phyloP scores from a whole-genome alignment of 2,797 vertebrate genomes.

The Chelon labrosus region DNA sequence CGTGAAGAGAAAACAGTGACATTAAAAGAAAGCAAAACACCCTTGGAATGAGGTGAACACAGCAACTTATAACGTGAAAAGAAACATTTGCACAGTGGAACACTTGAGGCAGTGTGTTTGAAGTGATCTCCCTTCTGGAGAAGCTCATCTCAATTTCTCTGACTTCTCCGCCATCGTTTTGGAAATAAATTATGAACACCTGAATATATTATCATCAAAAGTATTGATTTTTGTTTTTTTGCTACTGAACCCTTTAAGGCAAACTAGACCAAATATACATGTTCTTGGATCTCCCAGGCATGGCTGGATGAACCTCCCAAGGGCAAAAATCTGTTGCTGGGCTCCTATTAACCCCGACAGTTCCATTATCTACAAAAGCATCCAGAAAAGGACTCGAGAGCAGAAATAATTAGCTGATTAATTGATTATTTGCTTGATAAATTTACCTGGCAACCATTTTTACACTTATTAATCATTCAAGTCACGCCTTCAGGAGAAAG shows the following conservation, averaged over 20 bases:
- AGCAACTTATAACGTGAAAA: conserved; percentile 21
- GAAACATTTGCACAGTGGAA: conserved; percentile 12
- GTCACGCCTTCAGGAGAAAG: not conserved
- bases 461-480: not conserved
- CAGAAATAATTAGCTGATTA: not conserved
- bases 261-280: not conserved
- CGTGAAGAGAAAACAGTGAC: conserved; percentile 9
- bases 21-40: conserved; percentile 1
- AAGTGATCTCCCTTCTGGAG: conserved; percentile 16
- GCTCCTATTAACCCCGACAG: not conserved
- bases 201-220: conserved; percentile 2
- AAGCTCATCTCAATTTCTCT: conserved; percentile 9
- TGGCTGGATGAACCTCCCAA: not conserved
- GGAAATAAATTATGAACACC: conserved; percentile 19
- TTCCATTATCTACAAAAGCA: not conserved
- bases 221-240: conserved; percentile 16
- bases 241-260: not conserved
- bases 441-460: conserved; percentile 6
- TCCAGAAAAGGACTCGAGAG: not conserved
- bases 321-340: not conserved
- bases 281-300: not conserved
- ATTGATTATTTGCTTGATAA: not conserved
- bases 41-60: conserved; percentile 5
- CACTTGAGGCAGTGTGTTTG: conserved; percentile 15
- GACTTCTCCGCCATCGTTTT: conserved; percentile 1